Base-by-base conservation (phyloP, 2,888 invertebrate species). In the Hemistola chrysoprasaria region DNA sequence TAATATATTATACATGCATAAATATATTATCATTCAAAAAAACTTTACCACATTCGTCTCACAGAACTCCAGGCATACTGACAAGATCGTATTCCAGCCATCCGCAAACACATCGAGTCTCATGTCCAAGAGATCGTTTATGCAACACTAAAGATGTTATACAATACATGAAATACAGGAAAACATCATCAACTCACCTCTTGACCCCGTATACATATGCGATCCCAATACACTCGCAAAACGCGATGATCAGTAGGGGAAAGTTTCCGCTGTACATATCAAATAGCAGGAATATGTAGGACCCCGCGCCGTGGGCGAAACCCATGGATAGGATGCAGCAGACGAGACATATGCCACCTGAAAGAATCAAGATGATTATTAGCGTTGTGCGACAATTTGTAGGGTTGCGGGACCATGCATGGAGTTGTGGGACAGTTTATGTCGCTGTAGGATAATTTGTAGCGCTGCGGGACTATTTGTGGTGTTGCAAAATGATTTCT, bases 201-300 rank as follows among this genome's bases (percentile, higher is more conserved):
- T 95, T 94, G 3, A 97, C 92, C 10, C 98, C 98, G 71, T 98
- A 98, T 1, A 98, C 94, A 71, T 97, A 98, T n/a, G 97, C 92
- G 6, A 98, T 96, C 1, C 95, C 96, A 38, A 98, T 89, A 63
- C 97, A 97, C 81, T 98, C 98, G 70, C 93, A 97, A 60, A 98
- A 93, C 0, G 98, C 98, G 38, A 98, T 97, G 63, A 98, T 95
- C 47, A 98, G 90, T 54, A 98, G 85, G 0, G 97, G 97, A 62
- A 98, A 97, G 62, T 97, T 97, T 6, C 98, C 98, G 56, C 96
- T 96, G 78, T 97, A 98, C 90, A 95, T 95, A 70, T 98, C 98
- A 76, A 98, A 98, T 6, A 98, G 90, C 48, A 97, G 93, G 71
- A 98, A 98, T 23, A 98, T 94, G 70, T 98, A 98, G 76, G 95